Conservation (phyloP, 2,888 invertebrate genomes). For the Pollenia angustigena region DNA sequence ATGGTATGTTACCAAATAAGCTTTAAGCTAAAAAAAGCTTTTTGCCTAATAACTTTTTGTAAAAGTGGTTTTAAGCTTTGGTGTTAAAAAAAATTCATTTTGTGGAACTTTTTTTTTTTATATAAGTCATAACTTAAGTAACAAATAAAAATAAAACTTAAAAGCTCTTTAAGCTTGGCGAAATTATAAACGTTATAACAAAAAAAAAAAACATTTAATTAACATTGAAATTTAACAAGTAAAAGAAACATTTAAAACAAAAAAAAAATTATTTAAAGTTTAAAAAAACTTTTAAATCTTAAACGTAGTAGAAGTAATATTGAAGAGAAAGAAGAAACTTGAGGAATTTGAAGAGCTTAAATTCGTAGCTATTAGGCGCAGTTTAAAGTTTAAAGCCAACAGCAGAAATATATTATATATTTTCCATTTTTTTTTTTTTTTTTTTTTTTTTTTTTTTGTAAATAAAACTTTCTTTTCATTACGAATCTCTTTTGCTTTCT, state of each 20-base stretch:
- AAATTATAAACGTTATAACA: slow-evolving; percentile 60
- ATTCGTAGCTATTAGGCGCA: slow-evolving; percentile 74
- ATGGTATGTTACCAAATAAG: slow-evolving; percentile 76
- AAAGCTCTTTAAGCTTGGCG: slow-evolving; percentile 66
- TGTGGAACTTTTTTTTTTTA: slow-evolving; percentile 53
- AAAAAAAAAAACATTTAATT: slow-evolving; percentile 63
- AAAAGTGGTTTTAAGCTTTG: slow-evolving; percentile 76
- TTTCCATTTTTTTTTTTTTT: slow-evolving; percentile 21
- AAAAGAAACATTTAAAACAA: slow-evolving; percentile 54
- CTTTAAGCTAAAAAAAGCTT: slow-evolving; percentile 76
- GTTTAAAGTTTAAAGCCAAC: slow-evolving; percentile 75
- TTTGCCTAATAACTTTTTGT: slow-evolving; percentile 71
- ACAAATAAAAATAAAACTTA: slow-evolving; percentile 59
- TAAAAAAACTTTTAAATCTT: slow-evolving; percentile 54
- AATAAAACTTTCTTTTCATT: slow-evolving; percentile 78
- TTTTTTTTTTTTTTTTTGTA: slow-evolving; percentile 51
- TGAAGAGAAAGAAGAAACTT: slow-evolving; percentile 63
- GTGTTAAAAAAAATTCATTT: slow-evolving; percentile 72
- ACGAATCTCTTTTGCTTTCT: slow-evolving; percentile 46
- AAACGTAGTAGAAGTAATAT: slow-evolving; percentile 60
- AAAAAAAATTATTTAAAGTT: slow-evolving; percentile 56
- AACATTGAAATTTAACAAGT: slow-evolving; percentile 67
- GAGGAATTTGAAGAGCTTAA: slow-evolving; percentile 62
- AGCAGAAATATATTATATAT: slow-evolving; percentile 75
- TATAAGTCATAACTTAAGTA: slow-evolving; percentile 47